Percentiles rank a stretch among this genome's conserved stretches.
Conservation (phyloP, 2,888 invertebrate species). For the Meteorus colon region DNA sequence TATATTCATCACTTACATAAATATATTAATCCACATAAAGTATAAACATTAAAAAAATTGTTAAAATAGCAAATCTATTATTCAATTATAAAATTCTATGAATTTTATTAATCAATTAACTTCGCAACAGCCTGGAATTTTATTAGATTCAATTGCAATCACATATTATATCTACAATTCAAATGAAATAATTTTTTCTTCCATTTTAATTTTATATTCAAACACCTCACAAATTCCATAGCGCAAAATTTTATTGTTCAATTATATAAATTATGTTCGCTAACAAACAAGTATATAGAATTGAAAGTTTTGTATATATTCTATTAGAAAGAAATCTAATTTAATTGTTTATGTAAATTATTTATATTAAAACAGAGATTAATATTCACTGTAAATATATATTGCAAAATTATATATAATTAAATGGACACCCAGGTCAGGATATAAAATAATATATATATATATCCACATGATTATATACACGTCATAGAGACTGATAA, state of each 20-base stretch:
- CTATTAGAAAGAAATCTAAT: slow-evolving; percentile 2
- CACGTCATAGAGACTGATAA: neutral
- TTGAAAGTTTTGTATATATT: slow-evolving; percentile 9
- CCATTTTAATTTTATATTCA: neutral
- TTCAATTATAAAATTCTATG: too few relatives aligned
- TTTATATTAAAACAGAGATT: neutral
- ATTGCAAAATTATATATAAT: slow-evolving; percentile 3
- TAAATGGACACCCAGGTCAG: neutral
- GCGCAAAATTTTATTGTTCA: slow-evolving; percentile 4
- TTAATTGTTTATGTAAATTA: slow-evolving; percentile 7
- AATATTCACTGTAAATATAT: slow-evolving; percentile 6
- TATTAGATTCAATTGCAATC: too few relatives aligned
- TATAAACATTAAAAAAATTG: too few relatives aligned
- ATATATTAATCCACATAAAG: neutral
- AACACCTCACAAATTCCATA: neutral
- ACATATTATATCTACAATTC: too few relatives aligned
- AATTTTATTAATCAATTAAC: too few relatives aligned
- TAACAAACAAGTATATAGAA: neutral
- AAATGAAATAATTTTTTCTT: too few relatives aligned
- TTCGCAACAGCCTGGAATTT: too few relatives aligned
- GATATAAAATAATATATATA: neutral
- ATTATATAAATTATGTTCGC: neutral
- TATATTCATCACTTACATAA: neutral
- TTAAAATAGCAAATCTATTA: too few relatives aligned
- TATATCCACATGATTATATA: neutral